These are phyloP conservation scores for Monoplex corrugatus DNA, from an alignment of 2,888 invertebrate genomes.

Conservation along the genomic window DNA sequence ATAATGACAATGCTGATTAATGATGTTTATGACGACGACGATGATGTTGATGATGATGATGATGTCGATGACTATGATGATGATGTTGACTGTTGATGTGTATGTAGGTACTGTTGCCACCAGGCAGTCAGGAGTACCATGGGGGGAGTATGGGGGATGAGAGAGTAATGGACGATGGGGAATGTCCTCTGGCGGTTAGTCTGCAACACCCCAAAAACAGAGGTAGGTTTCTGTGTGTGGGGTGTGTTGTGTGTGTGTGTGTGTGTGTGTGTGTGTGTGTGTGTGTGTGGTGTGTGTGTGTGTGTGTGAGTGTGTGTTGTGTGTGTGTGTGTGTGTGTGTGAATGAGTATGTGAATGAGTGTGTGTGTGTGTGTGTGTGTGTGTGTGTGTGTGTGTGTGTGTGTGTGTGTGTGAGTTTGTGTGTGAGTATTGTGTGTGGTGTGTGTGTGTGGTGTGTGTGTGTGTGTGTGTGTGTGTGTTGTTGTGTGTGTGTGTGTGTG, in stretches of 20 bases:
- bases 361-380: background rate
- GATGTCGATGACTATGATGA: no score
- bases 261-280: background rate
- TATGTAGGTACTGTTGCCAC: conserved; percentile 73
- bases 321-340: no score
- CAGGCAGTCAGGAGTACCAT: conserved; percentile 75
- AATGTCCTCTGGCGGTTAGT: conserved; percentile 94
- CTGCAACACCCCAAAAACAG: conserved; percentile 78
- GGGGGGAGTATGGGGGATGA: conserved; percentile 84
- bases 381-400: background rate
- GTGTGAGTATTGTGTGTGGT: no score
- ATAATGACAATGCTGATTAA: no score
- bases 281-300: background rate
- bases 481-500: background rate
- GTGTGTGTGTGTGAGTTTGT: no score
- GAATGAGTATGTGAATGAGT: no score
- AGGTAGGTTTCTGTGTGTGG: conserved; percentile 65
- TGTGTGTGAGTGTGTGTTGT: no score
- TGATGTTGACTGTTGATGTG: no score
- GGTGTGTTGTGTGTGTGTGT: background rate
- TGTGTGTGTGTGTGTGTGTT: background rate
- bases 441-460: no score
- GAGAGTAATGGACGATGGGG: conserved; percentile 97
- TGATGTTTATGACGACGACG: no score
- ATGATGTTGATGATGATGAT: no score